phyloP scores from a whole-genome alignment of 2,888 invertebrate genomes.

The Andrena fulva region DNA sequence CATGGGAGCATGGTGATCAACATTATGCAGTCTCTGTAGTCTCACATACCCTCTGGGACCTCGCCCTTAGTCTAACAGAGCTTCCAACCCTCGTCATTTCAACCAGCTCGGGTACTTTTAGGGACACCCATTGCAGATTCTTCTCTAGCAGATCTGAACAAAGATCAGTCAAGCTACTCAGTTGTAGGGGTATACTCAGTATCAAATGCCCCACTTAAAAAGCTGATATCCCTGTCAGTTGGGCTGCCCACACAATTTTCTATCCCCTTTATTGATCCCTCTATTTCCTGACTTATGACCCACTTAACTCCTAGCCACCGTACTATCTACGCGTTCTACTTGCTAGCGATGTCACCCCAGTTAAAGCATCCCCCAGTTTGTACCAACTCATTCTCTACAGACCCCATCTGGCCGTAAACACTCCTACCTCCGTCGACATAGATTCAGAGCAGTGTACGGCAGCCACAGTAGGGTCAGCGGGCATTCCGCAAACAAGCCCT shows the following conservation, averaged over 20 bases:
- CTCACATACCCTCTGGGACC: no score
- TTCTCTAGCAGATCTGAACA: no score
- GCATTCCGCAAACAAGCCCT: slow-evolving; percentile 10
- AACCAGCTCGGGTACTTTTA: no score
- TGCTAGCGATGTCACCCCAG: not conserved
- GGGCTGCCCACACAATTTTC: no score
- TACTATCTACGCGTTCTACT: not conserved
- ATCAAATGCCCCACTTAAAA: no score
- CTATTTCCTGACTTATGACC: not conserved
- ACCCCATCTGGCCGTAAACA: not conserved
- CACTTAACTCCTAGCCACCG: not conserved
- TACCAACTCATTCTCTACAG: not conserved
- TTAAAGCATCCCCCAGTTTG: not conserved
- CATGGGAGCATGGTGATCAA: not conserved
- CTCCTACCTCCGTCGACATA: not conserved
- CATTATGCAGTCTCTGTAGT: not conserved
- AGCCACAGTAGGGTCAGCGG: not conserved
- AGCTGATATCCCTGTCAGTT: no score
- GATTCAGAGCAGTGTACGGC: not conserved
- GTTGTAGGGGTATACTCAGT: no score
- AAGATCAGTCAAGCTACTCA: no score
- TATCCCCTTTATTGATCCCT: no score
- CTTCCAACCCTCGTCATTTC: no score
- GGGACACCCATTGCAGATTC: no score
- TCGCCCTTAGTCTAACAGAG: no score